A percentile compares a stretch with the other conserved stretches of the same genome.
phyloP scores from a whole-genome alignment of 2,797 vertebrate species.

The Taenioides sp. region DNA sequence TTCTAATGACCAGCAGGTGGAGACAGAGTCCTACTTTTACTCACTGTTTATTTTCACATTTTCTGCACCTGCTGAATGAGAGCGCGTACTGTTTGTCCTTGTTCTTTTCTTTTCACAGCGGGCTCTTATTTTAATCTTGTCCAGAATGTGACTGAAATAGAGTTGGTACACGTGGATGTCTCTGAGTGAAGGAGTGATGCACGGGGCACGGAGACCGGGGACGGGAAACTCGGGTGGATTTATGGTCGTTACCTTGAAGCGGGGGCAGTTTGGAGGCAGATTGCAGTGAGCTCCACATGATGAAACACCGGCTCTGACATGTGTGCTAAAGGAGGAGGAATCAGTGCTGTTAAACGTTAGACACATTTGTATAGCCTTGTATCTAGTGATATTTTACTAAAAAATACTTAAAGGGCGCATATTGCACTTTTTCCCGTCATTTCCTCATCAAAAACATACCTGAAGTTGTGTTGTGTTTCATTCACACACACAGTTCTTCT shows the following conservation, averaged over 20 bases:
- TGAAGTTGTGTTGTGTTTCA: no score
- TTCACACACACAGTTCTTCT: no score
- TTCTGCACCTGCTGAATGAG: background rate
- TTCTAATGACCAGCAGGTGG: conserved; percentile 15
- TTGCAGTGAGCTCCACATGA: background rate
- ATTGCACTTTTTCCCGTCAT: no score
- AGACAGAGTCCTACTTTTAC: conserved; percentile 10
- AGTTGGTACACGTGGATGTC: conserved; percentile 12
- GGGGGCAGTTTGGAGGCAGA: conserved; percentile 14
- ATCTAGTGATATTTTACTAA: background rate
- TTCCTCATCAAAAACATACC: no score
- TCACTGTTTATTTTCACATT: background rate
- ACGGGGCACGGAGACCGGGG: background rate
- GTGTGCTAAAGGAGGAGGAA: background rate
- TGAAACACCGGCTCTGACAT: conserved; percentile 5
- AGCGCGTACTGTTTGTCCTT: background rate
- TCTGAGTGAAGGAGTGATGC: conserved; percentile 19
- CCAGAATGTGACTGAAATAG: background rate
- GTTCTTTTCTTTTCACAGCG: background rate
- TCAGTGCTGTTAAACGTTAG: background rate
- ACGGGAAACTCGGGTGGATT: conserved; percentile 13
- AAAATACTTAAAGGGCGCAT: background rate
- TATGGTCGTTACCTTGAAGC: conserved; percentile 28
- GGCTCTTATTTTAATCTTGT: background rate
- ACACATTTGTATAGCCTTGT: background rate